Percentiles rank a stretch among this genome's conserved stretches.
Conservation (phyloP, 1,140 invertebrate genomes). For the Megalopta genalis region DNA sequence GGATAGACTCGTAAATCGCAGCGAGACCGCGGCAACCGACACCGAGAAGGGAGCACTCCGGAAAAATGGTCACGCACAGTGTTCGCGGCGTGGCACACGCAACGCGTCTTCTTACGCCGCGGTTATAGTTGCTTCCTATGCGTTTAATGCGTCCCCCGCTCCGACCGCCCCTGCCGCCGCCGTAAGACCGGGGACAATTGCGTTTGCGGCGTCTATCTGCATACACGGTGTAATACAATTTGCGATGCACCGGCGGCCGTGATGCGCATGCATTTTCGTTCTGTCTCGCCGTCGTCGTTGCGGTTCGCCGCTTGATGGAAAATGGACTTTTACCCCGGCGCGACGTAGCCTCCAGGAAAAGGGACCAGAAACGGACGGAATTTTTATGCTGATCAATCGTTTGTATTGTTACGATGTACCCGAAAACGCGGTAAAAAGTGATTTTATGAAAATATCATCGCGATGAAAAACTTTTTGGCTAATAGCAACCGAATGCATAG, state of each 20-base stretch:
- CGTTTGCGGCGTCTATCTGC: conserved; percentile 68
- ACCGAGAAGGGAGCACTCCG: conserved; percentile 40
- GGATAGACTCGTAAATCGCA: conserved; percentile 65
- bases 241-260: conserved; percentile 58
- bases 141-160: conserved; percentile 51
- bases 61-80: conserved; percentile 59
- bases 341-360: not conserved
- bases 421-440: too few relatives aligned
- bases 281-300: conserved; percentile 60
- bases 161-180: not conserved
- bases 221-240: conserved; percentile 73
- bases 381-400: too few relatives aligned
- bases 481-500: too few relatives aligned
- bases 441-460: too few relatives aligned
- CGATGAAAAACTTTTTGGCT: too few relatives aligned
- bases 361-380: too few relatives aligned
- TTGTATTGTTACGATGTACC: too few relatives aligned
- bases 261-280: conserved; percentile 33
- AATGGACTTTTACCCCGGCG: conserved; percentile 65
- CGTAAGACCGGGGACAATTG: conserved; percentile 66
- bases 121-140: conserved; percentile 60
- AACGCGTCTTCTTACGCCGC: conserved; percentile 38
- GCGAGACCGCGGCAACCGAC: conserved; percentile 40
- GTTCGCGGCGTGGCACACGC: conserved; percentile 47
- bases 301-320: conserved; percentile 74